phyloP scores from a whole-genome alignment of 2,888 invertebrate species.

The Apoderus coryli region DNA sequence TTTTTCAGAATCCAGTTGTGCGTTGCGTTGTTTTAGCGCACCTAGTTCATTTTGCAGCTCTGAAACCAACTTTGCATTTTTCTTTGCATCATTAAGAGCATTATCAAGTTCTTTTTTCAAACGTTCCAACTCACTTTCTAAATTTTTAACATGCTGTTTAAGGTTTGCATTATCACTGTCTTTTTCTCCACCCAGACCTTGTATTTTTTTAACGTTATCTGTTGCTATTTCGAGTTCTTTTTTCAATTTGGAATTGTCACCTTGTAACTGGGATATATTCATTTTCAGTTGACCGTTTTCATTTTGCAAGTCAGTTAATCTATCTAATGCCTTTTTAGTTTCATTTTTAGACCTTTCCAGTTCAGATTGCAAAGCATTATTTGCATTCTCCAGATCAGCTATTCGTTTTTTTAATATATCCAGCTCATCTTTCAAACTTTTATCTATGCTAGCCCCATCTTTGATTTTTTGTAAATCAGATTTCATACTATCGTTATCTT shows the following conservation, averaged over 20 bases:
- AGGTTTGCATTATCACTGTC: conserved; percentile 19
- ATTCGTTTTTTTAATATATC: conserved; percentile 13
- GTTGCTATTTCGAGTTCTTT: conserved; percentile 17
- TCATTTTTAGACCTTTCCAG: conserved; percentile 14
- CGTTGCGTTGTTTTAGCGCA: conserved; percentile 12
- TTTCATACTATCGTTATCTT: conserved; percentile 15
- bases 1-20: conserved; percentile 13
- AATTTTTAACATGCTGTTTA: conserved; percentile 14
- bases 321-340: conserved; percentile 14
- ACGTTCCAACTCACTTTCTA: conserved; percentile 17
- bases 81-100: conserved; percentile 15
- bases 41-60: conserved; percentile 15
- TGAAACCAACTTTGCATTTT: conserved; percentile 13
- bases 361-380: conserved; percentile 13
- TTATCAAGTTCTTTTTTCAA: conserved; percentile 19
- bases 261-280: conserved; percentile 13
- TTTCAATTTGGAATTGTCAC: conserved; percentile 16
- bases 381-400: conserved; percentile 14
- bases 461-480: conserved; percentile 12
- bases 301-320: conserved; percentile 13
- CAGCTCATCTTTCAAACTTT: conserved; percentile 14
- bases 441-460: conserved; percentile 6
- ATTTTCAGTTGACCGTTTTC: conserved; percentile 17
- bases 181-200: conserved; percentile 16
- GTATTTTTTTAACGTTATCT: conserved; percentile 13